A percentile compares a stretch with the other conserved stretches of the same genome.
These are phyloP conservation scores for Tetramorium simillimum DNA, from an alignment of 1,140 invertebrate genomes.

Conservation along the genomic window DNA sequence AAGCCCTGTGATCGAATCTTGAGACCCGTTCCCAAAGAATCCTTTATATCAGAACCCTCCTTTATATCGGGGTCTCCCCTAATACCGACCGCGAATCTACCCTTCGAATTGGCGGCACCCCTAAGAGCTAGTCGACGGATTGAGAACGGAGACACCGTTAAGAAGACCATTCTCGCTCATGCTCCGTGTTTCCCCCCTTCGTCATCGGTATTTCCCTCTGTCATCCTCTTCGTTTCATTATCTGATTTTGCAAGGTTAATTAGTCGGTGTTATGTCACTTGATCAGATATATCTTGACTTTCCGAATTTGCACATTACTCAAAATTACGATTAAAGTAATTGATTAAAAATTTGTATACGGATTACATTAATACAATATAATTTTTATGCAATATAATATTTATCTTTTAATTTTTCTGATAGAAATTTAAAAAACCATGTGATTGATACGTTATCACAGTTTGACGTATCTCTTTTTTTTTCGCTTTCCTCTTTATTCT, in stretches of 20 bases:
- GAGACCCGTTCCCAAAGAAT: slow-evolving; percentile 83
- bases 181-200: slow-evolving; percentile 7
- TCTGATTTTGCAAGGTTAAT: slow-evolving; percentile 29
- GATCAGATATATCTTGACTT: background rate
- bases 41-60: slow-evolving; percentile 81
- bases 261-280: background rate
- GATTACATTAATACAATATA: background rate
- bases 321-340: background rate
- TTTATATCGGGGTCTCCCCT: slow-evolving; percentile 72
- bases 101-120: slow-evolving; percentile 69
- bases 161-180: slow-evolving; percentile 41
- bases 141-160: slow-evolving; percentile 40
- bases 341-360: background rate
- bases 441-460: background rate
- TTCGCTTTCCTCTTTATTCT: background rate
- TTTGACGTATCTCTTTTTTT: background rate
- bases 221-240: background rate
- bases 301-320: background rate
- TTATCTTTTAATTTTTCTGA: background rate
- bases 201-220: slow-evolving; percentile 16
- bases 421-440: background rate
- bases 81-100: slow-evolving; percentile 74
- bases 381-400: background rate
- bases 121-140: slow-evolving; percentile 68
- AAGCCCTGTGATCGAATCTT: slow-evolving; percentile 85